Evolutionary conservation across 2,888 invertebrate genomes (phyloP), one percentile per base, ranked within the genome.

Genomic region (Acleris emargana): DNA sequence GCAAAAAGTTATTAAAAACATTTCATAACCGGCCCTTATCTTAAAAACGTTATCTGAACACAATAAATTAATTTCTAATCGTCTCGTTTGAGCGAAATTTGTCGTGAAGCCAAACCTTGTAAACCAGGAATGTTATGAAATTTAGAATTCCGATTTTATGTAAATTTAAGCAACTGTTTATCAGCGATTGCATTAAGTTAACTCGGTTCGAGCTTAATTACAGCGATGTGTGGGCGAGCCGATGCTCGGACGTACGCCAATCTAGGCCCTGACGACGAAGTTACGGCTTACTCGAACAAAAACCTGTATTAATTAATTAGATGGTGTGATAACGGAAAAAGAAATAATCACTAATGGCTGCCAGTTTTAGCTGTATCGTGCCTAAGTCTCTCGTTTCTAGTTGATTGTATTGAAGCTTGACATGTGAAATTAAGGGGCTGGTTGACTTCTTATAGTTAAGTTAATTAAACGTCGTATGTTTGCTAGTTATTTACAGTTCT

Each of bases 281-380:
- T 82, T 89, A 89, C 87, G 83, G 78, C 81, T 78, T 78, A 82
- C 81, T 79, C 72, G 79, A 78, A 84, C 82, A 83, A 85, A 85
- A 90, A 90, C 91, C 87, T 78, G 92, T 90, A 83, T 87, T 84
- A 89, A 91, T 91, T 91, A 90, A 91, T 88, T 87, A 86, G 87
- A 91, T 87, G 75, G 78, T 72, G 75, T 73, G 88, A 89, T 89
- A 87, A 78, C 72, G 73, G 79, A 83, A 83, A 86, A 86, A 81
- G 79, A 79, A 79, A 78, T 77, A 70, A 72, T 68, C 74, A 73
- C 81, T 84, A 88, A 87, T 86, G 84, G 81, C 74, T 72, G 69
- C 75, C 76, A 71, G 75, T 73, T 74, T 69, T 74, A 78, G 76
- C 71, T 68, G 67, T 64, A 67, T 68, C 68, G 51, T 57, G 67